Evolutionary conservation across 2,797 vertebrate species (phyloP).

Genomic region (Vespertilio murinus): DNA sequence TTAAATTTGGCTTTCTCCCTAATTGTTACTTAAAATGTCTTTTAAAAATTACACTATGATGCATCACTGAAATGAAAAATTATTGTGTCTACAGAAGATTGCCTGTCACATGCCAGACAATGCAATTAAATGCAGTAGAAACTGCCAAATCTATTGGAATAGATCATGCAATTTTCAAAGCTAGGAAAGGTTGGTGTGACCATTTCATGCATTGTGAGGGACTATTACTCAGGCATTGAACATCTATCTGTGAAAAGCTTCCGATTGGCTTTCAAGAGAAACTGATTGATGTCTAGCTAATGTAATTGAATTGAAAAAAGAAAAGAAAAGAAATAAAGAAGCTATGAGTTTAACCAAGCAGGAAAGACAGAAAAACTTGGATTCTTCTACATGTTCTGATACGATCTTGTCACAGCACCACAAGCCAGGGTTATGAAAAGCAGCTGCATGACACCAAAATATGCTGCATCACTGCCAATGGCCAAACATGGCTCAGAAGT

Average conservation of each 20-base stretch:
- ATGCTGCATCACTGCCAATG: not conserved
- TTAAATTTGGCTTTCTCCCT: conserved; percentile 66
- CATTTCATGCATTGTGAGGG: conserved; percentile 8
- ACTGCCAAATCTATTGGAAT: conserved; percentile 67
- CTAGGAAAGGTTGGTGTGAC: conserved; percentile 60
- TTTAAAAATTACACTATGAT: conserved; percentile 67
- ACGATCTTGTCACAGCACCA: conserved; percentile 4
- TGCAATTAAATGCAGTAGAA: conserved; percentile 66
- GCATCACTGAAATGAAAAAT: conserved; percentile 71
- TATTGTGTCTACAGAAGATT: conserved; percentile 68
- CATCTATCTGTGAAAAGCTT: conserved; percentile 56
- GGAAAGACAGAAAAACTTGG: not conserved
- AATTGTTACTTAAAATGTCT: conserved; percentile 72
- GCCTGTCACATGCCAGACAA: conserved; percentile 55
- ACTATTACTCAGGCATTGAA: conserved; percentile 31
- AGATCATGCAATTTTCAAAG: conserved; percentile 62
- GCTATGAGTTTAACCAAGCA: conserved; percentile 40
- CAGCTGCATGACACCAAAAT: not conserved
- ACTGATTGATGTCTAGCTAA: conserved; percentile 55
- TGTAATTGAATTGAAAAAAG: conserved; percentile 46
- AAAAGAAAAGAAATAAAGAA: conserved; percentile 11
- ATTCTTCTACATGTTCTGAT: conserved; percentile 49
- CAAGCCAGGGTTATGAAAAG: conserved; percentile 26
- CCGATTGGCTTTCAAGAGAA: conserved; percentile 58
- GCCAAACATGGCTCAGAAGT: conserved; percentile 34